phyloP scores from a whole-genome alignment of 2,888 invertebrate species.

The Venustoraphidia nigricollis region DNA sequence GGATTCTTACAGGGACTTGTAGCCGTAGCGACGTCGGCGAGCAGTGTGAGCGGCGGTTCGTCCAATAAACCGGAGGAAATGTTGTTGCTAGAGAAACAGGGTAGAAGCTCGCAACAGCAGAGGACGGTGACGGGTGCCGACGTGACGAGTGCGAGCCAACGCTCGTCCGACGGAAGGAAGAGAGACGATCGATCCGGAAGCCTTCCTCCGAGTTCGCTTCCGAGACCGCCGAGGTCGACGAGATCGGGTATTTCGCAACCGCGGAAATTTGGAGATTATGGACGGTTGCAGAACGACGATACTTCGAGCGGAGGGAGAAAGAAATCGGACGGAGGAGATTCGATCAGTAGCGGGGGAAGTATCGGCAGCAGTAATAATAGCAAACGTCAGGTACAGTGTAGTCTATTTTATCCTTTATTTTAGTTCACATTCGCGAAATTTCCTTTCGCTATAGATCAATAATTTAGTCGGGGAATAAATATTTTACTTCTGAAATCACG shows the following conservation, averaged over 20 bases:
- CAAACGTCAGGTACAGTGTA: slow-evolving; percentile 18
- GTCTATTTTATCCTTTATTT: too few species aligned
- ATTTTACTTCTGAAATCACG: too few species aligned
- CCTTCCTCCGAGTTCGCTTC: slow-evolving; percentile 56
- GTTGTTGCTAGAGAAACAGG: slow-evolving; percentile 59
- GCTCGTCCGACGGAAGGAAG: slow-evolving; percentile 13
- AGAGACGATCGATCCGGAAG: slow-evolving; percentile 32
- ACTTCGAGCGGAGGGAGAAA: slow-evolving; percentile 16
- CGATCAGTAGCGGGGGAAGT: slow-evolving; percentile 25
- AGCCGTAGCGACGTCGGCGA: slow-evolving; percentile 24
- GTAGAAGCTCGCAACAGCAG: slow-evolving; percentile 60
- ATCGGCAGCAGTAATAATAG: slow-evolving; percentile 19
- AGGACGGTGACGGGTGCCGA: slow-evolving; percentile 36
- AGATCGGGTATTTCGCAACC: slow-evolving; percentile 25
- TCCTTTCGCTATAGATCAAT: too few species aligned
- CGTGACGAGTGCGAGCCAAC: slow-evolving; percentile 11
- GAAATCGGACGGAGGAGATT: slow-evolving; percentile 26
- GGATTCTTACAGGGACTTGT: slow-evolving; percentile 27
- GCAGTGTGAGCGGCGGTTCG: slow-evolving; percentile 22
- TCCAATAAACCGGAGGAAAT: slow-evolving; percentile 48
- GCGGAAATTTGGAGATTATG: slow-evolving; percentile 45
- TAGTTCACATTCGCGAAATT: too few species aligned
- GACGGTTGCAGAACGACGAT: slow-evolving; percentile 33
- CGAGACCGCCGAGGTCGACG: slow-evolving; percentile 47
- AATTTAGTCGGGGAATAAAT: too few species aligned